Conservation (phyloP, 2,113 vertebrate species). For the Bettongia penicillata region DNA sequence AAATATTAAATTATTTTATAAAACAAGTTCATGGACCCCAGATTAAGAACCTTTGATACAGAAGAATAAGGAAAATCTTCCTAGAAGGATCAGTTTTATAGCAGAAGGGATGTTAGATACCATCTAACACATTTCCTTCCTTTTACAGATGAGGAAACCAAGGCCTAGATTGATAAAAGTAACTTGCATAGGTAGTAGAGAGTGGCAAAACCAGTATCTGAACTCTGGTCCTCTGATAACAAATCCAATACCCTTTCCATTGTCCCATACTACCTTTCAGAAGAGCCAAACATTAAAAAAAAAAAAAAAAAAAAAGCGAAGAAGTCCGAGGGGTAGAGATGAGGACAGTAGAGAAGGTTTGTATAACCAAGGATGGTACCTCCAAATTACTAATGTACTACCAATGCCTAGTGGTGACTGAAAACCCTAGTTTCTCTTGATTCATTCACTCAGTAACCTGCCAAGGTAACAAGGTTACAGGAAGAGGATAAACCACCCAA, state of each 20-base stretch:
- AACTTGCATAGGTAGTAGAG: neutral
- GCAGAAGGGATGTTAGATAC: neutral
- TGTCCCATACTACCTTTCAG: neutral
- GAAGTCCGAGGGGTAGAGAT: neutral
- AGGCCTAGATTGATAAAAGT: neutral
- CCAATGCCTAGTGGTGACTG: neutral
- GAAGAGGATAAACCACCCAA: neutral
- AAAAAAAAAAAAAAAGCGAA: neutral
- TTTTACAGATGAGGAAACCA: too few relatives aligned
- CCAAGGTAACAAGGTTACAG: neutral
- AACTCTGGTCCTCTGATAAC: neutral
- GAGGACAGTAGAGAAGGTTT: neutral
- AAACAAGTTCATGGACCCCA: neutral
- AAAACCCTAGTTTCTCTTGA: neutral
- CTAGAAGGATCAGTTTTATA: neutral
- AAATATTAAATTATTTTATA: neutral
- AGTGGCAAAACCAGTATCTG: too few relatives aligned
- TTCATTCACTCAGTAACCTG: neutral
- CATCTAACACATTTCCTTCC: neutral
- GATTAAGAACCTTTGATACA: neutral
- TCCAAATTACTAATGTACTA: neutral
- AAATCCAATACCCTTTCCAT: neutral
- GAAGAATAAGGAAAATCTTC: neutral
- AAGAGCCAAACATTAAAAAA: neutral
- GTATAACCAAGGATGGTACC: neutral